Evolutionary conservation across 2,888 invertebrate genomes (phyloP).

Genomic region (Griposia aprilina): DNA sequence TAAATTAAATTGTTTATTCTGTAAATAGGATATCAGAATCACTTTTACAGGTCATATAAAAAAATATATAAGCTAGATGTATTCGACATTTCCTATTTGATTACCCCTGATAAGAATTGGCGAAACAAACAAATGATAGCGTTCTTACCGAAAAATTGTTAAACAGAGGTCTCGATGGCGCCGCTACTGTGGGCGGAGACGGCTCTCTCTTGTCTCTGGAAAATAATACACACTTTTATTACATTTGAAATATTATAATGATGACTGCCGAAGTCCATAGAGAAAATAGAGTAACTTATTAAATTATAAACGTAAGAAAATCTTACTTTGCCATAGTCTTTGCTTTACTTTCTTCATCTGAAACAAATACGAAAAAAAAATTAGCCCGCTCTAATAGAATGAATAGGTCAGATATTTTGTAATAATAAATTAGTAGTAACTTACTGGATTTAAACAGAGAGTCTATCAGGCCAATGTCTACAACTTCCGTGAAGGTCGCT

Average conservation of each 20-base stretch:
- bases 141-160: constrained; percentile 72
- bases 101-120: neutral
- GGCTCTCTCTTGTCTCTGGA: constrained; percentile 78
- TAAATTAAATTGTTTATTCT: neutral
- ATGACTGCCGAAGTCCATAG: neutral
- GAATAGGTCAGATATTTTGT: neutral
- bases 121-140: neutral
- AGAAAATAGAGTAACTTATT: neutral
- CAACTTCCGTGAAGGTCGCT: constrained; percentile 88
- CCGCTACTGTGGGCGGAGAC: constrained; percentile 90
- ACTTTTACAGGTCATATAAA: neutral
- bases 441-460: constrained; percentile 78
- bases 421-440: constrained; percentile 38
- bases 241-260: neutral
- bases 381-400: neutral
- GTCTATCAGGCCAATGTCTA: constrained; percentile 84
- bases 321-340: constrained; percentile 42
- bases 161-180: constrained; percentile 81
- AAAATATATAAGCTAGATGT: too few relatives aligned
- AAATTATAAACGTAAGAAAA: neutral
- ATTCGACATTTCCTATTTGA: neutral
- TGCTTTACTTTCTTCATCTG: constrained; percentile 49
- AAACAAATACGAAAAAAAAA: constrained; percentile 39
- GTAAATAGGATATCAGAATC: neutral
- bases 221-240: constrained; percentile 1